A percentile compares a stretch with the other conserved stretches of the same genome.
phyloP scores from a whole-genome alignment of 2,113 vertebrate genomes.

The Acanthochromis polyacanthus region DNA sequence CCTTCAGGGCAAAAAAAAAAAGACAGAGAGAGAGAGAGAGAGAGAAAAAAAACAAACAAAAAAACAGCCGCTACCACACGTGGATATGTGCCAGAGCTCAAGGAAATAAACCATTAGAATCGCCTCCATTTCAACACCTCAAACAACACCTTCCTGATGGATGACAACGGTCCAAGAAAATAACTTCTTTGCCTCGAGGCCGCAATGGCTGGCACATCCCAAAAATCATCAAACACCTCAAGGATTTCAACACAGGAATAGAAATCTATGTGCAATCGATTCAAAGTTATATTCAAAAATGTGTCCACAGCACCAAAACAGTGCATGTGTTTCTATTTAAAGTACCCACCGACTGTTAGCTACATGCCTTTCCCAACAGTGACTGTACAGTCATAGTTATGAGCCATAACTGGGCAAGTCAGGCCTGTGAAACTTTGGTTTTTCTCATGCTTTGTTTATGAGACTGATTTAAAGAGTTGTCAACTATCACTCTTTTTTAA shows the following conservation, averaged over 20 bases:
- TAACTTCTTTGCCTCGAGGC: constrained; percentile 43
- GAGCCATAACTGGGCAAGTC: too few relatives aligned
- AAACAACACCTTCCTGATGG: constrained; percentile 50
- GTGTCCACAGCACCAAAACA: neutral
- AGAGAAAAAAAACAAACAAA: neutral
- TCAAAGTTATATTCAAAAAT: neutral
- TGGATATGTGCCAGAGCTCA: constrained; percentile 29
- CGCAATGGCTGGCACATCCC: constrained; percentile 16
- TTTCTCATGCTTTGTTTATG: too few relatives aligned
- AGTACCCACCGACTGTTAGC: too few relatives aligned
- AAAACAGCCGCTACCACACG: neutral
- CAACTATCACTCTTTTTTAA: too few relatives aligned
- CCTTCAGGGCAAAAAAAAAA: constrained; percentile 33
- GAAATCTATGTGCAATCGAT: constrained; percentile 20
- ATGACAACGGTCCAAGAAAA: constrained; percentile 33
- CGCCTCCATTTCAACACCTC: constrained; percentile 39
- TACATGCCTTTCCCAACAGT: neutral
- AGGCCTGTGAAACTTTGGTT: neutral
- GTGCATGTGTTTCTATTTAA: neutral
- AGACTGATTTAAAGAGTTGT: too few relatives aligned
- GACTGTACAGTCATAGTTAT: too few relatives aligned
- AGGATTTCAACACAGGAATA: constrained; percentile 5
- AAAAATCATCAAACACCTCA: constrained; percentile 32
- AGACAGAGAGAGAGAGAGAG: too few relatives aligned
- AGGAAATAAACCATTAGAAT: constrained; percentile 46